Base-by-base conservation (phyloP, 2,888 invertebrate genomes). In the Philonicus albiceps region DNA sequence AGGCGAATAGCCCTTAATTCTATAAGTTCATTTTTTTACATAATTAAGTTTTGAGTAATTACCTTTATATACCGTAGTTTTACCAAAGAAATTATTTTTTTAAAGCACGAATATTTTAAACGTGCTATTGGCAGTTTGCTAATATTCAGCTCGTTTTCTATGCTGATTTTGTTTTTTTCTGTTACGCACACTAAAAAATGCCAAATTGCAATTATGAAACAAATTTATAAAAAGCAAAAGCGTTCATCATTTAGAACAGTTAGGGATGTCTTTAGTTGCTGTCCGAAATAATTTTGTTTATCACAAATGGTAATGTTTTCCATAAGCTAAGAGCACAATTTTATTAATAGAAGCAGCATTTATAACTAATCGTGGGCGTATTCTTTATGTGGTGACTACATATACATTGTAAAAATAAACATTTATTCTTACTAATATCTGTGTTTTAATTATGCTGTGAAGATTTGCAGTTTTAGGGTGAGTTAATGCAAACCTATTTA, bases 1-100 rank as follows among this genome's bases (percentile, higher is more conserved):
- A n/a, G 89, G 90, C 87, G 90, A 89, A 89, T 90, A 90, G 90
- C 89, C 89, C 87, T 87, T 88, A 89, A 89, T 89, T 81, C 80
- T 88, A 49, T 88, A 89, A 88, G 19, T 53, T 19, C 37, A 22
- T 6, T 87, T 43, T 73, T 73, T 31, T 30, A 16, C 30, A 5
- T 31, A 73, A 22, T n/a, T 74, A 34, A 74, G 74, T 34, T 74
- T 13, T 37, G 16, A 74, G 11, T 31, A 74, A 74, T 31, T 6
- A 16, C 6, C n/a, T 74, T 34, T 74, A 74, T 74, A 74, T 74
- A 34, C 19, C 37, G 74, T 74, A 64, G 31, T 74, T 31, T 31
- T 74, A 34, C 74, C 74, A 74, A 74, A 74, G 74, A 74, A 74
- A 74, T 34, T 74, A 13, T 27, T 31, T 5, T 74, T 34, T 37